A percentile compares a stretch with the other conserved stretches of the same genome.
Evolutionary conservation across 2,888 invertebrate species (phyloP).

Genomic region (Cosmia pyralina): DNA sequence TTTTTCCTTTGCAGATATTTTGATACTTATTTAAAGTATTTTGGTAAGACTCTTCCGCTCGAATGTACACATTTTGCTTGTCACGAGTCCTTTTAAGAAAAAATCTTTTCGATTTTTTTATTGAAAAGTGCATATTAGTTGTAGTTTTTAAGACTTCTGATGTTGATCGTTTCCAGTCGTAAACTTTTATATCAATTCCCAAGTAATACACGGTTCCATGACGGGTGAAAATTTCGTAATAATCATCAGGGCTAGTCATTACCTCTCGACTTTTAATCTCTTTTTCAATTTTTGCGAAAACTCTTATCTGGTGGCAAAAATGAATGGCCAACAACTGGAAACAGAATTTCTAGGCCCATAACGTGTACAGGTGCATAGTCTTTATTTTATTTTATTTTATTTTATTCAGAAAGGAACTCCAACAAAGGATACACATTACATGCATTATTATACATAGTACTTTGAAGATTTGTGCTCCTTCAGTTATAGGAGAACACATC

Average conservation of each 20-base stretch:
- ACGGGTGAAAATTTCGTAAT: slow-evolving; percentile 32
- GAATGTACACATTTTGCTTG: slow-evolving; percentile 39
- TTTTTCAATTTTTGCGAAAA: slow-evolving; percentile 57
- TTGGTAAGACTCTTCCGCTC: slow-evolving; percentile 43
- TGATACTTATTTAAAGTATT: slow-evolving; percentile 37
- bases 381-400: slow-evolving; percentile 52
- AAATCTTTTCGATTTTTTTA: slow-evolving; percentile 44
- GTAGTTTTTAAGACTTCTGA: slow-evolving; percentile 47
- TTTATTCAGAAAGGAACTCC: too few relatives aligned
- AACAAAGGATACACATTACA: too few relatives aligned
- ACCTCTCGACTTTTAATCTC: slow-evolving; percentile 36
- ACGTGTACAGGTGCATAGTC: slow-evolving; percentile 40
- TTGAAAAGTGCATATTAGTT: slow-evolving; percentile 38
- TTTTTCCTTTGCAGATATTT: slow-evolving; percentile 45
- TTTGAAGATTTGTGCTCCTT: too few relatives aligned
- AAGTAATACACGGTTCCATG: slow-evolving; percentile 43
- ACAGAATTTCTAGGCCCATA: slow-evolving; percentile 33
- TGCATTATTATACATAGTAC: too few relatives aligned
- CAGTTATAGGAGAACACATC: too few relatives aligned
- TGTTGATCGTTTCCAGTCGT: slow-evolving; percentile 35
- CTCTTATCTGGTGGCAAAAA: slow-evolving; percentile 46
- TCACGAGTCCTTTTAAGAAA: slow-evolving; percentile 34
- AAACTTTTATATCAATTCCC: slow-evolving; percentile 31
- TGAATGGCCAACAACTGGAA: slow-evolving; percentile 37
- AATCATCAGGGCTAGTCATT: slow-evolving; percentile 37